Evolutionary conservation across 2,888 invertebrate species (phyloP).

Genomic region (Agrilus biguttatus): DNA sequence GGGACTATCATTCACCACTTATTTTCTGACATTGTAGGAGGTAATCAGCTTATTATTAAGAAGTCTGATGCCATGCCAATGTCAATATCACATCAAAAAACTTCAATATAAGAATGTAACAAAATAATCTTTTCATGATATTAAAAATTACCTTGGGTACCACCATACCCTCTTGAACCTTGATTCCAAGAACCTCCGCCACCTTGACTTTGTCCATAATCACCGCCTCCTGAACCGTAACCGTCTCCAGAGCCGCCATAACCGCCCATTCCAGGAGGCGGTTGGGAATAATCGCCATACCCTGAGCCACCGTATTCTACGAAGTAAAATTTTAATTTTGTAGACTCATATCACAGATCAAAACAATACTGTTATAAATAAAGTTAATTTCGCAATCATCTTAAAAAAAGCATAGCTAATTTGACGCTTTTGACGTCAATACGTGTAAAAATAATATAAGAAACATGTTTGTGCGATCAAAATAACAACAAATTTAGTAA

Average conservation of each 20-base stretch:
- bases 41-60: slow-evolving; percentile 12
- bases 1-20: slow-evolving; percentile 27
- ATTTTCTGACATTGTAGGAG: slow-evolving; percentile 27
- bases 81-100: slow-evolving; percentile 17
- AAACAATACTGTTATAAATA: too few relatives aligned
- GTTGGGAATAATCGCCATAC: slow-evolving; percentile 25
- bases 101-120: neutral
- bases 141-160: slow-evolving; percentile 15
- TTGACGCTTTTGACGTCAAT: too few relatives aligned
- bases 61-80: slow-evolving; percentile 25
- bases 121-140: neutral
- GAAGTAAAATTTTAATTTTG: too few relatives aligned
- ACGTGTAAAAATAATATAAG: too few relatives aligned
- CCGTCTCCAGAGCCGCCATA: slow-evolving; percentile 10
- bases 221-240: slow-evolving; percentile 12
- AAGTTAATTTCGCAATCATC: too few relatives aligned
- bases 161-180: slow-evolving; percentile 14
- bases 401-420: too few relatives aligned
- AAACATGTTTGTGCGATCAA: too few relatives aligned
- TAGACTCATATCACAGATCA: too few relatives aligned
- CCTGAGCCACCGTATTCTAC: slow-evolving; percentile 10
- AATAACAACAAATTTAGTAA: too few relatives aligned
- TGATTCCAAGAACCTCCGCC: slow-evolving; percentile 16
- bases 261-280: slow-evolving; percentile 18
- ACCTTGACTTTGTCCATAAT: slow-evolving; percentile 10